Conservation (phyloP, 1,140 invertebrate species). For the Zaprionus lachaisei region DNA sequence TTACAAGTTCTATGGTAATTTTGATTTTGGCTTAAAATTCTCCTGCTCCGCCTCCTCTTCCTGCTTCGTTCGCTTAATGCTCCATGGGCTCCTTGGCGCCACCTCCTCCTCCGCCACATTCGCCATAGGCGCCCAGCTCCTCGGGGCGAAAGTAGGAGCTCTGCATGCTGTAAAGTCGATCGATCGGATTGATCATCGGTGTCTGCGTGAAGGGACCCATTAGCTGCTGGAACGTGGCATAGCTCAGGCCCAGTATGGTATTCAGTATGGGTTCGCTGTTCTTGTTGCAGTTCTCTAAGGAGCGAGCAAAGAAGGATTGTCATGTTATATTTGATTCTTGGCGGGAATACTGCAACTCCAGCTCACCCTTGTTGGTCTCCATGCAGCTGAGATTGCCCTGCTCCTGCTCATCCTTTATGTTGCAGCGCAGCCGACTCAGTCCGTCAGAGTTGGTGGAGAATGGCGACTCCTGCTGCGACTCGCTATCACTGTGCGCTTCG, state of each 20-base stretch:
- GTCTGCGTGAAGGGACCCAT: constrained; percentile 83
- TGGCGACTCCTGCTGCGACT: constrained; percentile 79
- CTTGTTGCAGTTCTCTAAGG: constrained; percentile 81
- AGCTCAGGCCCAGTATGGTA: constrained; percentile 83
- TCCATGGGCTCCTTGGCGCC: constrained; percentile 70
- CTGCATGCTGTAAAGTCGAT: constrained; percentile 88
- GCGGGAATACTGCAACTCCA: background rate
- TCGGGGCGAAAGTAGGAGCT: constrained; percentile 88
- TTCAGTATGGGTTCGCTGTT: constrained; percentile 80
- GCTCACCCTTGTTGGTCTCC: constrained; percentile 81
- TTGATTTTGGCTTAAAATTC: constrained; percentile 81
- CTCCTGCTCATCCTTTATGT: constrained; percentile 81
- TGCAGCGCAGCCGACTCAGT: constrained; percentile 62
- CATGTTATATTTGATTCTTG: background rate
- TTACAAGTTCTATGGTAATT: constrained; percentile 84
- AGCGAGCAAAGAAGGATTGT: background rate
- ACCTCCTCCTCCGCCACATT: constrained; percentile 63
- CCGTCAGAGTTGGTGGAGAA: constrained; percentile 79
- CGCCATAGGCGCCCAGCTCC: constrained; percentile 81
- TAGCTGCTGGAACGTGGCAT: constrained; percentile 84
- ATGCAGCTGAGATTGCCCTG: constrained; percentile 79
- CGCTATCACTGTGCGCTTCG: constrained; percentile 86
- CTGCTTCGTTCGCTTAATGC: constrained; percentile 34
- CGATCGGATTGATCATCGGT: constrained; percentile 87
- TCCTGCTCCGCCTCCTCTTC: no score